These are phyloP conservation scores for Metopolophium dirhodum DNA, from an alignment of 1,140 invertebrate species.

Conservation along the genomic window DNA sequence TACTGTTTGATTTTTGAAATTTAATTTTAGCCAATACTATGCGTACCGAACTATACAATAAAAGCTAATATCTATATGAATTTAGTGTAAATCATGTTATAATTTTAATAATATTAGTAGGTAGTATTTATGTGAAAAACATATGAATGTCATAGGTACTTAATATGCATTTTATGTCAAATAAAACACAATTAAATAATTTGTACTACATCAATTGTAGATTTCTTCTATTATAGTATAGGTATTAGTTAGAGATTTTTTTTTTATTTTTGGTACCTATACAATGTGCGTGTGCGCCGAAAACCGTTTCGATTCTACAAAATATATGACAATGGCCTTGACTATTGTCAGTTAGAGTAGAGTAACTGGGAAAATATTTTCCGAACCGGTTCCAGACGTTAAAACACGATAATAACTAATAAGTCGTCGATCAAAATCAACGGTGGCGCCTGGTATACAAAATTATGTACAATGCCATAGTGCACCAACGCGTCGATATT, in stretches of 20 bases:
- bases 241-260: not conserved
- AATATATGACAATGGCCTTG: not conserved
- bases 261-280: not conserved
- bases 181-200: not conserved
- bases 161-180: too few species aligned
- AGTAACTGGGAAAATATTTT: not conserved
- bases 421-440: not conserved
- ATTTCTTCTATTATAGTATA: too few species aligned
- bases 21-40: not conserved
- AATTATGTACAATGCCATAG: not conserved
- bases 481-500: not conserved
- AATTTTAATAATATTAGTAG: not conserved
- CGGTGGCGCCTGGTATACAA: not conserved
- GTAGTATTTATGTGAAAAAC: too few species aligned
- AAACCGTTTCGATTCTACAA: not conserved
- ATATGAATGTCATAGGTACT: too few species aligned
- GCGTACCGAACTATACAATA: not conserved
- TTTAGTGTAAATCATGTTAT: not conserved
- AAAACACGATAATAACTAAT: not conserved
- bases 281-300: not conserved
- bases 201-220: too few species aligned
- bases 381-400: not conserved
- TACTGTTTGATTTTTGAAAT: not conserved
- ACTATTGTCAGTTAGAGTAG: not conserved
- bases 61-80: not conserved